A percentile compares a stretch with the other conserved stretches of the same genome.
These are phyloP conservation scores for Pseudopipra pipra DNA, from an alignment of 2,113 vertebrate genomes.

Conservation along the genomic window DNA sequence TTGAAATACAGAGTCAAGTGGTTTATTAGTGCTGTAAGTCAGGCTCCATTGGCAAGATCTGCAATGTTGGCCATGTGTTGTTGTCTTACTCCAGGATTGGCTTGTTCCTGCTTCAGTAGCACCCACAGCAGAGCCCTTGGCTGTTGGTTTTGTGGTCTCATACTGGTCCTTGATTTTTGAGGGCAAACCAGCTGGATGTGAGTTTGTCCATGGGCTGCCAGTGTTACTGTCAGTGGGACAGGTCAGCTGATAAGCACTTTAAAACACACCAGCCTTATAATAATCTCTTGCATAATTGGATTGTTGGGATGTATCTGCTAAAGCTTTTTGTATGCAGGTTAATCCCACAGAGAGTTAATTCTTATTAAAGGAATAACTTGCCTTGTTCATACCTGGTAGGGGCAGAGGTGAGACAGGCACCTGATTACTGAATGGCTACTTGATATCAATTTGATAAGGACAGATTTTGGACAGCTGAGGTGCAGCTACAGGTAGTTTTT, in stretches of 20 bases:
- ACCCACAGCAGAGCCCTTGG: fast-evolving
- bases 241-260: not conserved
- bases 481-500: not conserved
- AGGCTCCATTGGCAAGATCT: not conserved
- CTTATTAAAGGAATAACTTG: not conserved
- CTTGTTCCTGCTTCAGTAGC: not conserved
- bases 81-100: not conserved
- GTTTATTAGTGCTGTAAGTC: not conserved
- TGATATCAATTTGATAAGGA: not conserved
- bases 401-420: not conserved
- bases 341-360: not conserved
- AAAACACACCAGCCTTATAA: not conserved
- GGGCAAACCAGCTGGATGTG: not conserved
- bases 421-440: not conserved
- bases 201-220: not conserved
- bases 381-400: not conserved
- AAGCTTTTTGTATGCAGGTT: not conserved
- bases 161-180: not conserved
- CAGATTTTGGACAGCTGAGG: not conserved
- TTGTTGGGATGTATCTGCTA: not conserved
- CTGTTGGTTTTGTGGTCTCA: not conserved
- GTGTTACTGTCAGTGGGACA: not conserved
- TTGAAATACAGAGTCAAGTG: not conserved
- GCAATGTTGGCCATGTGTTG: fast-evolving
- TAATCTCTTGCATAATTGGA: not conserved